A percentile compares a stretch with the other conserved stretches of the same genome.
These are phyloP conservation scores for Macrosteles quadrilineatus DNA, from an alignment of 1,140 invertebrate genomes.

Conservation along the genomic window DNA sequence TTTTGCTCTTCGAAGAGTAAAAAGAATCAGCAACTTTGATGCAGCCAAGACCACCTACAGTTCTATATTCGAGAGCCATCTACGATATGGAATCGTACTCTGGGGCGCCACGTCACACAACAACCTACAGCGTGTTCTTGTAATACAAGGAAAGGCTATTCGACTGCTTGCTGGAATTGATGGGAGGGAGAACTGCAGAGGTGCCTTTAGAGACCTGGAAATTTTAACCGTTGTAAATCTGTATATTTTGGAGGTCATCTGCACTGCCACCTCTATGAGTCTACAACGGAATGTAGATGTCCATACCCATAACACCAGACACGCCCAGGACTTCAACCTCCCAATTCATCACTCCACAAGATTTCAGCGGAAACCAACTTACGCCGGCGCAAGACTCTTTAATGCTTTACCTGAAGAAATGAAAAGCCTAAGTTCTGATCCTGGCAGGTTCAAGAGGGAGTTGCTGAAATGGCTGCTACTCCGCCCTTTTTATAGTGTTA, in stretches of 20 bases:
- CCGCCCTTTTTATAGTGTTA: background rate
- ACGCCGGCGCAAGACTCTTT: background rate
- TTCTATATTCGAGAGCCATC: constrained; percentile 7
- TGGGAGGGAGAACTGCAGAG: background rate
- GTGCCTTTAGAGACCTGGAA: background rate
- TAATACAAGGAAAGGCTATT: background rate
- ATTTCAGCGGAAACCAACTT: background rate
- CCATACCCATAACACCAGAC: background rate
- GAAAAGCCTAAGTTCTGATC: background rate
- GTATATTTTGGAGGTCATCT: background rate
- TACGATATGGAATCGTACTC: background rate
- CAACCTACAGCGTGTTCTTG: background rate
- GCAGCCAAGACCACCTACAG: background rate
- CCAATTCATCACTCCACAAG: background rate
- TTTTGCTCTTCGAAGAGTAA: background rate
- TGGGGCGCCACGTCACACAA: background rate
- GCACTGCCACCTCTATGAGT: background rate
- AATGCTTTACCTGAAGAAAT: background rate
- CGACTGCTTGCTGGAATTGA: background rate
- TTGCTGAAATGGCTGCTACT: background rate
- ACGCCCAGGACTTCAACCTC: background rate
- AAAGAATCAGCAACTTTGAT: background rate
- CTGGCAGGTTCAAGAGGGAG: background rate
- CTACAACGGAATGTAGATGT: background rate
- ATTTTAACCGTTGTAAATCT: background rate